These are phyloP conservation scores for Oxytorus armatus DNA, from an alignment of 2,888 invertebrate genomes.

Conservation along the genomic window DNA sequence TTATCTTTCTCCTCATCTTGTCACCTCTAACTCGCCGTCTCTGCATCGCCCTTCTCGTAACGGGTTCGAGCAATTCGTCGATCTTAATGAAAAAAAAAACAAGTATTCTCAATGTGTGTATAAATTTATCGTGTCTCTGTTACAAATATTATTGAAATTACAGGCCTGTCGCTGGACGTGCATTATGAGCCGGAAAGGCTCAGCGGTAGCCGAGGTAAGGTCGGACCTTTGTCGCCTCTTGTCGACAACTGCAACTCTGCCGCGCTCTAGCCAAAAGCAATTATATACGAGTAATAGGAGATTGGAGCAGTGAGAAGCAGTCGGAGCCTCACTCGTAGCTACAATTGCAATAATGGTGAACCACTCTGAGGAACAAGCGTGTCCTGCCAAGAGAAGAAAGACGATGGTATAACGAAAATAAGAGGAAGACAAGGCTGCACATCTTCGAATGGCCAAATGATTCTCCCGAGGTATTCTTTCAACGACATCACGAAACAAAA, in stretches of 20 bases:
- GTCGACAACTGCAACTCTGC: constrained; percentile 91
- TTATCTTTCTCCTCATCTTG: background rate
- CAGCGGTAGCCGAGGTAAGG: constrained; percentile 88
- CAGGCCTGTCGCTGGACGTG: constrained; percentile 90
- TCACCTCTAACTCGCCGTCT: background rate
- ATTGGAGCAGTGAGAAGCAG: constrained; percentile 55
- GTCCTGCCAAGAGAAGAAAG: constrained; percentile 72
- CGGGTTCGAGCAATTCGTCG: background rate
- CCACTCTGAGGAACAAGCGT: constrained; percentile 69
- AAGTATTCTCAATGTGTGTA: background rate
- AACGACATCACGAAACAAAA: constrained; percentile 10
- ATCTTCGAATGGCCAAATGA: constrained; percentile 62
- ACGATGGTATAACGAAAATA: constrained; percentile 22
- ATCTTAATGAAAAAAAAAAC: background rate
- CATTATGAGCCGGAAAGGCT: constrained; percentile 92
- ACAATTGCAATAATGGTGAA: constrained; percentile 50
- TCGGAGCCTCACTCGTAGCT: constrained; percentile 58
- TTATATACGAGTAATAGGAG: constrained; percentile 53
- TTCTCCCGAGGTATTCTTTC: constrained; percentile 28
- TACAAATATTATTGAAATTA: constrained; percentile 68
- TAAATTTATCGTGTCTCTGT: background rate
- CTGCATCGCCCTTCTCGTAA: background rate
- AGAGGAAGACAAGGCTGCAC: constrained; percentile 36
- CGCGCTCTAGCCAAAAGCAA: constrained; percentile 87
- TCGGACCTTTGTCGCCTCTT: constrained; percentile 91